Evolutionary conservation across 2,888 invertebrate species (phyloP).

Genomic region (Axea sp.): DNA sequence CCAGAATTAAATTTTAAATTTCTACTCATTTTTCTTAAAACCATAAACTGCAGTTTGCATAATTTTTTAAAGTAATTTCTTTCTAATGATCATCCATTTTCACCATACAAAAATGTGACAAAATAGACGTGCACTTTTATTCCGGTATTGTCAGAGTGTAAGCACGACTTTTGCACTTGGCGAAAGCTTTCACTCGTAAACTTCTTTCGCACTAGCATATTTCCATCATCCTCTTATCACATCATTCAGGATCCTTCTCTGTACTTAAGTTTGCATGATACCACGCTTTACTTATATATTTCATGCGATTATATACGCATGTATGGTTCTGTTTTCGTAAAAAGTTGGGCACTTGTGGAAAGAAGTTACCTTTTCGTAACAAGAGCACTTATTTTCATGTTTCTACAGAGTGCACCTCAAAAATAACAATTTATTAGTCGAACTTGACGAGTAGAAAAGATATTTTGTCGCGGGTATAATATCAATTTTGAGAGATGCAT

Average conservation of each 20-base stretch:
- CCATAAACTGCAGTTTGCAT: too few species aligned
- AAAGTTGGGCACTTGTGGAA: neutral
- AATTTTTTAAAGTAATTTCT: too few species aligned
- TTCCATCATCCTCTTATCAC: constrained; percentile 46
- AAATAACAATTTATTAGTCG: constrained; percentile 21
- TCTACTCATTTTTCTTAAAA: too few species aligned
- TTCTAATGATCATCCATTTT: too few species aligned
- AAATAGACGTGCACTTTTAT: neutral
- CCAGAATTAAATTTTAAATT: too few species aligned
- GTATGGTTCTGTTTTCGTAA: constrained; percentile 3
- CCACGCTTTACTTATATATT: constrained; percentile 30
- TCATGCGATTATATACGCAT: constrained; percentile 21
- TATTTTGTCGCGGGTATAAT: constrained; percentile 5
- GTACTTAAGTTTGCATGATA: constrained; percentile 46
- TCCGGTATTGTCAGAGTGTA: neutral
- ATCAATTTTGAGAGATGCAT: too few species aligned
- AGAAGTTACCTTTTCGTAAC: constrained; percentile 21
- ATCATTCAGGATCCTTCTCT: constrained; percentile 37
- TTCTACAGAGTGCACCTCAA: neutral
- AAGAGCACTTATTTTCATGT: constrained; percentile 13
- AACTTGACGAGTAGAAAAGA: neutral
- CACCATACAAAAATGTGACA: too few species aligned
- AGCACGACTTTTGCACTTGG: constrained; percentile 32
- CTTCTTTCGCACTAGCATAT: constrained; percentile 35
- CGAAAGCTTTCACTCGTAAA: constrained; percentile 35